phyloP scores from a whole-genome alignment of 1,140 invertebrate species.

The Drosophila mauritiana region DNA sequence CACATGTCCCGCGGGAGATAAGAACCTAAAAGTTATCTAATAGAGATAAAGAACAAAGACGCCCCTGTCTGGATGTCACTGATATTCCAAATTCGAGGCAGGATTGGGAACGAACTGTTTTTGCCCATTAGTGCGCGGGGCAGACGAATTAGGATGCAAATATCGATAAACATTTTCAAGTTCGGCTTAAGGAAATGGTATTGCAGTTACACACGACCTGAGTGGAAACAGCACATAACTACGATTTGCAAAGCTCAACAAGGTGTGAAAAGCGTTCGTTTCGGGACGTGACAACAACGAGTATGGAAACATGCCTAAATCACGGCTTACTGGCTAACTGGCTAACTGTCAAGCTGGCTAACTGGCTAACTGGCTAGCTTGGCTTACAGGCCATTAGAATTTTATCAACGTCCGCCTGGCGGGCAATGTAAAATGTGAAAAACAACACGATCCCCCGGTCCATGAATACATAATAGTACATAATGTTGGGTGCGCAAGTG shows the following conservation, averaged over 20 bases:
- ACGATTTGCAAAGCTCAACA: slow-evolving; percentile 38
- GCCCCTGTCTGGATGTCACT: slow-evolving; percentile 6
- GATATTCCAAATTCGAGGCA: background rate
- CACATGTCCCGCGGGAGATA: slow-evolving; percentile 14
- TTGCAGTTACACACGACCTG: slow-evolving; percentile 29
- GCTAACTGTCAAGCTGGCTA: background rate
- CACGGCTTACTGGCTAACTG: slow-evolving; percentile 13
- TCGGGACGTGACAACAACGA: slow-evolving; percentile 63
- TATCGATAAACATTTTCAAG: slow-evolving; percentile 25
- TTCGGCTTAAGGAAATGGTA: slow-evolving; percentile 19
- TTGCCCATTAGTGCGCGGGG: slow-evolving; percentile 3
- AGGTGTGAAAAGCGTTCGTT: slow-evolving; percentile 55
- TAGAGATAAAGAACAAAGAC: slow-evolving; percentile 9
- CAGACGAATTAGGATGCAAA: slow-evolving; percentile 40
- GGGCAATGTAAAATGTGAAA: slow-evolving; percentile 39
- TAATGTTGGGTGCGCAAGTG: slow-evolving; percentile 64
- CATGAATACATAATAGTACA: slow-evolving; percentile 56
- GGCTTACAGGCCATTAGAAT: slow-evolving; percentile 53
- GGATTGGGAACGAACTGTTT: background rate
- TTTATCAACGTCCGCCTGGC: slow-evolving; percentile 58
- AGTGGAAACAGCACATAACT: slow-evolving; percentile 43
- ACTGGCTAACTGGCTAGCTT: too few relatives aligned
- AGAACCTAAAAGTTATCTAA: slow-evolving; percentile 20
- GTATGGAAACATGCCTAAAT: slow-evolving; percentile 20
- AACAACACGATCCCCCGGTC: slow-evolving; percentile 64